Evolutionary conservation across 2,113 vertebrate genomes (phyloP).

Genomic region (Opisthocomus hoazin): DNA sequence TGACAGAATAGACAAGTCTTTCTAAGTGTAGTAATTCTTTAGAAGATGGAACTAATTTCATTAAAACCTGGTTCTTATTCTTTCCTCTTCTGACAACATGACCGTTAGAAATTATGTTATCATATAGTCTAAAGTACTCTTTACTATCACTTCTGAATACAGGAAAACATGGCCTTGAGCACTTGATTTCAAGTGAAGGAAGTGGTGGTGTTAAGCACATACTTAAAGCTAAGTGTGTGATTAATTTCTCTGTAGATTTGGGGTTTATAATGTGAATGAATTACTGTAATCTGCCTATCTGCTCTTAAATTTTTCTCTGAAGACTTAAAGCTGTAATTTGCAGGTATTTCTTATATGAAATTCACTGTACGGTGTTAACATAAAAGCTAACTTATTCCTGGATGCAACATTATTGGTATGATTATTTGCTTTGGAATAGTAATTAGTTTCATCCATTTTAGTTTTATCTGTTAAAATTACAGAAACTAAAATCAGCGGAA

Average conservation of each 20-base stretch:
- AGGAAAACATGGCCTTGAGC: not conserved
- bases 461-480: not conserved
- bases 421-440: not conserved
- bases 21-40: not conserved
- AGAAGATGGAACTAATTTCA: not conserved
- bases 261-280: not conserved
- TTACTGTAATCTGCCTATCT: not conserved
- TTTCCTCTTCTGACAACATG: not conserved
- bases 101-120: not conserved
- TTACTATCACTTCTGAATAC: not conserved
- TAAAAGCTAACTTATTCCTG: not conserved
- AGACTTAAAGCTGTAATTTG: not conserved
- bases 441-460: not conserved
- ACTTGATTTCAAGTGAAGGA: not conserved
- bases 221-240: not conserved
- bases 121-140: not conserved
- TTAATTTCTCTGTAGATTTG: not conserved
- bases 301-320: not conserved
- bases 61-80: not conserved
- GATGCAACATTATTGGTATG: not conserved
- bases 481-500: not conserved
- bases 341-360: not conserved
- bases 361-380: not conserved
- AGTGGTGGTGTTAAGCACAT: not conserved
- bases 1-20: not conserved